Evolutionary conservation across 2,888 invertebrate genomes (phyloP).

Genomic region (Caradrina kadenii): DNA sequence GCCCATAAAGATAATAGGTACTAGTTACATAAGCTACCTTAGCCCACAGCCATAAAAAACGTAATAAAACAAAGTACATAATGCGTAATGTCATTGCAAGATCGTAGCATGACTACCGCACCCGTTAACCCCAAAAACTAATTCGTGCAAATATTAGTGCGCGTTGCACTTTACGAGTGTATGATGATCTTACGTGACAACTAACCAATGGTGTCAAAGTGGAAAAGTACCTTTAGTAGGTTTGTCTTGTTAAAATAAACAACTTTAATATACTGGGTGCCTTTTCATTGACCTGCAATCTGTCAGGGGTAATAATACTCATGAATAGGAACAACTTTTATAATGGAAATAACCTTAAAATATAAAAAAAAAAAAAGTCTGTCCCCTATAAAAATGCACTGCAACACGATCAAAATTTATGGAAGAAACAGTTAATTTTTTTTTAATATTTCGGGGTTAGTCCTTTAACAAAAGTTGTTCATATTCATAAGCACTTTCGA

Average conservation of each 20-base stretch:
- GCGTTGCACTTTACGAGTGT: too few relatives aligned
- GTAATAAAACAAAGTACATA: constrained; percentile 19
- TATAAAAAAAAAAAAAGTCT: too few relatives aligned
- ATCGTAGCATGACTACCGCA: constrained; percentile 1
- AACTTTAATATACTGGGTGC: background rate
- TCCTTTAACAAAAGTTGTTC: too few relatives aligned
- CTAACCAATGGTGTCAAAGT: background rate
- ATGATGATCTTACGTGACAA: background rate
- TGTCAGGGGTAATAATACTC: too few relatives aligned
- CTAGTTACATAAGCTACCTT: constrained; percentile 15
- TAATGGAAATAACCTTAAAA: too few relatives aligned
- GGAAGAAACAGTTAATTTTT: too few relatives aligned
- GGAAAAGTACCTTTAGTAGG: background rate
- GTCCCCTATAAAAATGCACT: too few relatives aligned
- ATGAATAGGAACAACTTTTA: too few relatives aligned
- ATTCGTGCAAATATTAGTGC: background rate
- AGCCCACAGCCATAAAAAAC: constrained; percentile 19
- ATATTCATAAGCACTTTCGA: too few relatives aligned
- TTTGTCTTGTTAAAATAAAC: too few relatives aligned
- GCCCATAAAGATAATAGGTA: constrained; percentile 5
- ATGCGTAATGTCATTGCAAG: constrained; percentile 5
- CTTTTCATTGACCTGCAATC: background rate
- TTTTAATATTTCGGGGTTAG: too few relatives aligned
- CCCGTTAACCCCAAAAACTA: constrained; percentile 34
- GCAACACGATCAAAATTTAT: too few relatives aligned